Percentiles rank a stretch among this genome's conserved stretches.
Evolutionary conservation across 53 echinoderm and acorn worm species (phyloP).

Genomic region (Apostichopus leukothele): DNA sequence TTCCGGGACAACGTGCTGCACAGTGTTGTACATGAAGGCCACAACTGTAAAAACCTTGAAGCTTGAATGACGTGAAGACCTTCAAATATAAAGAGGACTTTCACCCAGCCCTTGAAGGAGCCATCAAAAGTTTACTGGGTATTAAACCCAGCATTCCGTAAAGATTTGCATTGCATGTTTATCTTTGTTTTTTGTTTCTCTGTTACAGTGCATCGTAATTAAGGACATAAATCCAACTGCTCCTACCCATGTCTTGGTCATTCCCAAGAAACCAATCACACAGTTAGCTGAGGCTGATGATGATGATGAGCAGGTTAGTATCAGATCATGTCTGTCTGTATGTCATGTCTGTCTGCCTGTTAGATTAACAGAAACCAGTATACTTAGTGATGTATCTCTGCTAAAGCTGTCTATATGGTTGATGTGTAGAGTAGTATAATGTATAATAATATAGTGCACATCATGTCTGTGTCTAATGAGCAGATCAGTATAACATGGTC

Average conservation of each 20-base stretch:
- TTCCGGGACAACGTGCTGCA: no score
- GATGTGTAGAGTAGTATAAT: neutral
- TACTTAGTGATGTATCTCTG: neutral
- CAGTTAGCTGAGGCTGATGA: constrained; percentile 70
- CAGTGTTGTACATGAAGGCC: no score
- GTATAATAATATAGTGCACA: no score
- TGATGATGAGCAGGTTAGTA: constrained; percentile 74
- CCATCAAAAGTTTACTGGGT: no score
- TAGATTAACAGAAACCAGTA: neutral
- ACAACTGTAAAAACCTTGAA: no score
- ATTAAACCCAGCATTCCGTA: no score
- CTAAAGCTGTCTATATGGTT: neutral
- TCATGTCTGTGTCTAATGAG: no score
- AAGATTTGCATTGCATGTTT: no score
- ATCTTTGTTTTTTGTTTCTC: neutral
- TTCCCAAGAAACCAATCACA: constrained; percentile 75
- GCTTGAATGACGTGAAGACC: no score
- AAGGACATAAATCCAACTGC: constrained; percentile 75
- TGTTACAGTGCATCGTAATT: constrained; percentile 75
- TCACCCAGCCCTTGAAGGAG: no score
- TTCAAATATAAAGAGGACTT: no score
- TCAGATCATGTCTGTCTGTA: neutral
- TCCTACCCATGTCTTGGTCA: constrained; percentile 73
- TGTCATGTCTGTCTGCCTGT: neutral
- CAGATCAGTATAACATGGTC: no score